Conservation (phyloP, 2,888 invertebrate genomes). For the Tineola bisselliella region DNA sequence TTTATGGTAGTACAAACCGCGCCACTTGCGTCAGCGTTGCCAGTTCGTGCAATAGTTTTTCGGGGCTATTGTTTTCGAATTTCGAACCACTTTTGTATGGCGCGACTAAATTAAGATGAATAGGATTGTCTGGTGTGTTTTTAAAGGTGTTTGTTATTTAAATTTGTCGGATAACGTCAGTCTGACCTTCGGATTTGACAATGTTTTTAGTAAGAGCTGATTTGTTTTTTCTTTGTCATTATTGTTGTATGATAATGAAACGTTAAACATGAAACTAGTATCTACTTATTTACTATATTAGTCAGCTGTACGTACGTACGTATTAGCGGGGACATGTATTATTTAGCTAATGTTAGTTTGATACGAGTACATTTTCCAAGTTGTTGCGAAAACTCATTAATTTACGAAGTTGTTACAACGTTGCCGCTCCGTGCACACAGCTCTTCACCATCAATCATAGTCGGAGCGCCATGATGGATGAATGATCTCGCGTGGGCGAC, state of each 20-base stretch:
- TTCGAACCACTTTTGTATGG: neutral
- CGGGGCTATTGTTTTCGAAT: neutral
- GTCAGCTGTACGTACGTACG: too few species aligned
- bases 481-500: neutral
- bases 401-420: slow-evolving; percentile 21
- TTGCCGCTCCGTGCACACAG: slow-evolving; percentile 32
- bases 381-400: neutral
- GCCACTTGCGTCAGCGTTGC: slow-evolving; percentile 3
- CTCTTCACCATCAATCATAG: neutral
- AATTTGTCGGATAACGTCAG: neutral
- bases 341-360: too few species aligned
- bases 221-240: neutral
- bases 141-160: slow-evolving; percentile 3
- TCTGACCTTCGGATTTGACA: neutral
- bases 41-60: slow-evolving; percentile 8
- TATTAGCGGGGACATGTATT: too few species aligned
- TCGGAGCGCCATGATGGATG: neutral
- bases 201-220: neutral
- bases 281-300: too few species aligned
- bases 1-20: neutral
- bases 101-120: slow-evolving; percentile 2
- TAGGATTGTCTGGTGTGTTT: neutral
- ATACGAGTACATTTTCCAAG: neutral
- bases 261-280: neutral
- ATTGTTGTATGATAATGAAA: neutral